Evolutionary conservation across 2,113 vertebrate species (phyloP).

Genomic region (Cyrtonyx montezumae): DNA sequence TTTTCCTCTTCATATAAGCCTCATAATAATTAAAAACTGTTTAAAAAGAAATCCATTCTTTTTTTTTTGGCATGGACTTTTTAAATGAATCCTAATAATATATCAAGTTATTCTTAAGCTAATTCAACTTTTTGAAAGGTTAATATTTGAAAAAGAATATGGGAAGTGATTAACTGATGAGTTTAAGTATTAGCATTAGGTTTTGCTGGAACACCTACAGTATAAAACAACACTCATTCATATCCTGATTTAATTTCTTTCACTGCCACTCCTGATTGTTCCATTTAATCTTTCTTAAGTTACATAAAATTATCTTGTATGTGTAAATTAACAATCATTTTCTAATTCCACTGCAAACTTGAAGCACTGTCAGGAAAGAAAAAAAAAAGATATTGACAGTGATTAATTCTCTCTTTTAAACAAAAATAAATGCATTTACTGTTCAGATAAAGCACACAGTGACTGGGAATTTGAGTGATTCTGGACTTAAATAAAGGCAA

Average conservation of each 20-base stretch:
- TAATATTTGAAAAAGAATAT: slow-evolving; percentile 73
- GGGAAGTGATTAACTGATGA: slow-evolving; percentile 73
- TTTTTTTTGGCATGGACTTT: slow-evolving; percentile 57
- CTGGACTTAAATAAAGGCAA: neutral
- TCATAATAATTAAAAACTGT: slow-evolving; percentile 78
- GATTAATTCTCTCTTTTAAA: slow-evolving; percentile 64
- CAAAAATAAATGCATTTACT: slow-evolving; percentile 48
- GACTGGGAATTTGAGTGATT: neutral
- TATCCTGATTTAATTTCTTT: slow-evolving; percentile 81
- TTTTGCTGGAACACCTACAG: slow-evolving; percentile 69
- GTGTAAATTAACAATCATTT: slow-evolving; percentile 71
- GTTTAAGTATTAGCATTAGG: slow-evolving; percentile 68
- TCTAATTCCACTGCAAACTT: slow-evolving; percentile 63
- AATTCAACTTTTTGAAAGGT: slow-evolving; percentile 65
- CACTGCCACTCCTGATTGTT: slow-evolving; percentile 69
- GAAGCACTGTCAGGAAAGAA: slow-evolving; percentile 28
- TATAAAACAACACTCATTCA: slow-evolving; percentile 75
- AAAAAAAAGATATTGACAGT: neutral
- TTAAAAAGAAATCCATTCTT: slow-evolving; percentile 68
- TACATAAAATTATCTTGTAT: slow-evolving; percentile 69
- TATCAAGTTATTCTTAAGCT: slow-evolving; percentile 66
- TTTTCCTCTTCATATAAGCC: slow-evolving; percentile 77
- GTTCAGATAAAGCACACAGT: neutral
- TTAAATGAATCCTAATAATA: slow-evolving; percentile 59
- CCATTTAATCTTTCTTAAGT: slow-evolving; percentile 77